A percentile compares a stretch with the other conserved stretches of the same genome.
These are phyloP conservation scores for Malacosoma neustria DNA, from an alignment of 2,888 invertebrate genomes.

Conservation along the genomic window DNA sequence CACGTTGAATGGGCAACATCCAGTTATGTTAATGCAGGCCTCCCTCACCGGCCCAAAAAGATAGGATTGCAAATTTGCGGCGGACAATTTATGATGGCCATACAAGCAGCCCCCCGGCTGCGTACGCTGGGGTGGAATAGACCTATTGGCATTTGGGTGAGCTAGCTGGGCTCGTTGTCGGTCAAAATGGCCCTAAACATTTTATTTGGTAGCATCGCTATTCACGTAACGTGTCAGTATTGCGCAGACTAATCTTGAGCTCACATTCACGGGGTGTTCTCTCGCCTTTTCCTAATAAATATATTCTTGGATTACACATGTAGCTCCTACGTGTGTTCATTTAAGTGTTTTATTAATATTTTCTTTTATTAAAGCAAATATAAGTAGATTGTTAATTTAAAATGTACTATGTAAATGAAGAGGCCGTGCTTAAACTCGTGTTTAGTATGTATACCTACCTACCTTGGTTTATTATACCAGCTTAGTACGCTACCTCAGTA, in stretches of 20 bases:
- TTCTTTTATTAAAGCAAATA: not conserved
- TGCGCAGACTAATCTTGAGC: conserved; percentile 65
- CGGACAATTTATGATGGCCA: conserved; percentile 69
- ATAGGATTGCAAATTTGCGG: conserved; percentile 74
- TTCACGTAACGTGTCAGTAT: conserved; percentile 56
- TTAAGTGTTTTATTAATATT: conserved; percentile 24
- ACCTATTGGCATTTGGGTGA: conserved; percentile 65
- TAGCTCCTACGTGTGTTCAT: conserved; percentile 15
- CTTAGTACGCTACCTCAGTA: too few relatives aligned
- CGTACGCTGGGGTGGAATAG: conserved; percentile 50
- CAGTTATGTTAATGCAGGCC: conserved; percentile 67
- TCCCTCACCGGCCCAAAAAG: conserved; percentile 62
- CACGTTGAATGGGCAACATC: conserved; percentile 55
- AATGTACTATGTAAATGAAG: too few relatives aligned
- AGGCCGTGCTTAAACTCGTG: too few relatives aligned
- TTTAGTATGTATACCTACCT: too few relatives aligned
- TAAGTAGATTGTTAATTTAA: too few relatives aligned
- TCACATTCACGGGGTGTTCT: conserved; percentile 60
- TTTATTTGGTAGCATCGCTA: conserved; percentile 68
- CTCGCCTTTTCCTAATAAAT: conserved; percentile 54
- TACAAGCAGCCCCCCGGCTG: conserved; percentile 49
- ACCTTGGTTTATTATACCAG: too few relatives aligned
- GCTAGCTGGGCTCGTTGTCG: conserved; percentile 61
- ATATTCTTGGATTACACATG: conserved; percentile 48
- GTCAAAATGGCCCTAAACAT: conserved; percentile 72